A percentile compares a stretch with the other conserved stretches of the same genome.
Conservation (phyloP, 2,888 invertebrate genomes). For the Acanthoscelides obtectus region DNA sequence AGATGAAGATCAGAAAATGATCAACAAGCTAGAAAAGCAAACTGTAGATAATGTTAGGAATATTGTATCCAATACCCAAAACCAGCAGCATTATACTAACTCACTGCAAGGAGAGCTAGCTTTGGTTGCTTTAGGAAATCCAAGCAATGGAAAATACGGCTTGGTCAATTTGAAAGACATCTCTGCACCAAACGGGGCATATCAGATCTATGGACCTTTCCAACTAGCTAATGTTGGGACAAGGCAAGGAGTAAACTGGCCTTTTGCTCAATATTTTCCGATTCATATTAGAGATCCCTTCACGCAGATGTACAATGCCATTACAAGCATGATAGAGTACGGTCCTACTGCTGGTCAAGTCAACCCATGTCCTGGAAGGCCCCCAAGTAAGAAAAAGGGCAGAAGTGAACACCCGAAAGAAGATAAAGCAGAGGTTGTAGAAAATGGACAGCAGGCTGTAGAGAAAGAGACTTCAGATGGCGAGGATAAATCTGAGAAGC, state of each 20-base stretch:
- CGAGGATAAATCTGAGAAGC: background rate
- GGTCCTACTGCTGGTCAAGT: constrained; percentile 52
- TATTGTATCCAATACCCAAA: constrained; percentile 30
- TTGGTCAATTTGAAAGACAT: constrained; percentile 3
- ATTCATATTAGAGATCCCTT: constrained; percentile 57
- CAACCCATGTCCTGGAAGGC: constrained; percentile 26
- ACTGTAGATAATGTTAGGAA: constrained; percentile 38
- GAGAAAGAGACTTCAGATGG: background rate
- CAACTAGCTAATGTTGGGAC: constrained; percentile 11
- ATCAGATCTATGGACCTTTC: constrained; percentile 17
- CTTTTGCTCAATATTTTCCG: constrained; percentile 54
- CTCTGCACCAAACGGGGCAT: background rate
- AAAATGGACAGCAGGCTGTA: background rate
- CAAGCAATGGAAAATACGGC: constrained; percentile 7
- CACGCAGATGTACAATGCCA: constrained; percentile 51
- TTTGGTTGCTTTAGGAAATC: background rate
- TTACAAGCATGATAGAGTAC: constrained; percentile 55
- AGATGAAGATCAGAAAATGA: constrained; percentile 10
- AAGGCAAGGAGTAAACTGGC: constrained; percentile 46
- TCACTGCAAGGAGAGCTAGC: constrained; percentile 3
- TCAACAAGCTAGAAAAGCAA: constrained; percentile 30
- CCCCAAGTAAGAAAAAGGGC: constrained; percentile 11
- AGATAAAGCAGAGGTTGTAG: constrained; percentile 8
- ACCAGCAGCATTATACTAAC: constrained; percentile 10
- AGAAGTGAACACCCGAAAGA: constrained; percentile 11